Conservation (phyloP, 1,140 invertebrate genomes). For the Eriocheir sinensis region DNA sequence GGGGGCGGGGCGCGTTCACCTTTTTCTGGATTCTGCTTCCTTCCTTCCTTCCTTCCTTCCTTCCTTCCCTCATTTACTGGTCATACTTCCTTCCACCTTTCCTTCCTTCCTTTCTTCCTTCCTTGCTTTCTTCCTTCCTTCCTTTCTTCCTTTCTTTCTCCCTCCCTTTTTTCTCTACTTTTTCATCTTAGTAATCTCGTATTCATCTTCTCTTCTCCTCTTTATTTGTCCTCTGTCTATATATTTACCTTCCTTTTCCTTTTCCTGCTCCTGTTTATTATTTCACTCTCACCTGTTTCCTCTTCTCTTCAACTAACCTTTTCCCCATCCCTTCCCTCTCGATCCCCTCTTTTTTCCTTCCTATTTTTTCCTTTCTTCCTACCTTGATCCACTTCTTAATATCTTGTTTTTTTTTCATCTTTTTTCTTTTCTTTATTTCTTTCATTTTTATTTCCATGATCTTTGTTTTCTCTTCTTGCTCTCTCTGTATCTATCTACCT, state of each 20-base stretch:
- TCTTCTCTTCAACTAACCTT: background rate
- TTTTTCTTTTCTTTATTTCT: background rate
- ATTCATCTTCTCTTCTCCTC: no score
- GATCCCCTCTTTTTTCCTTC: background rate
- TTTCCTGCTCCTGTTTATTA: background rate
- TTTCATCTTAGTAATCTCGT: no score
- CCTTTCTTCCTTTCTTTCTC: background rate
- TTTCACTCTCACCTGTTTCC: background rate
- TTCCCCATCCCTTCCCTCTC: background rate
- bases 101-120: no score
- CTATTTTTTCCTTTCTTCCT: background rate
- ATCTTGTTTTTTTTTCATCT: background rate
- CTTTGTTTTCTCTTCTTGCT: background rate
- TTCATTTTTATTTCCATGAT: background rate
- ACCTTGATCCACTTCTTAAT: background rate
- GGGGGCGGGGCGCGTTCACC: background rate
- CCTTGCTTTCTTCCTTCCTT: background rate
- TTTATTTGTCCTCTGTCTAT: no score
- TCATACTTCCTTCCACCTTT: background rate
- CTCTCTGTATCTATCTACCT: background rate
- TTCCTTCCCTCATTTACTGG: background rate
- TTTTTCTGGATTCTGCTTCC: background rate
- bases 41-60: background rate
- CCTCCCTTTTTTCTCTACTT: background rate
- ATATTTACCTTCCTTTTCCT: background rate